A percentile compares a stretch with the other conserved stretches of the same genome.
These are phyloP conservation scores for Bhutanitis thaidina DNA, from an alignment of 2,888 invertebrate genomes.

Conservation along the genomic window DNA sequence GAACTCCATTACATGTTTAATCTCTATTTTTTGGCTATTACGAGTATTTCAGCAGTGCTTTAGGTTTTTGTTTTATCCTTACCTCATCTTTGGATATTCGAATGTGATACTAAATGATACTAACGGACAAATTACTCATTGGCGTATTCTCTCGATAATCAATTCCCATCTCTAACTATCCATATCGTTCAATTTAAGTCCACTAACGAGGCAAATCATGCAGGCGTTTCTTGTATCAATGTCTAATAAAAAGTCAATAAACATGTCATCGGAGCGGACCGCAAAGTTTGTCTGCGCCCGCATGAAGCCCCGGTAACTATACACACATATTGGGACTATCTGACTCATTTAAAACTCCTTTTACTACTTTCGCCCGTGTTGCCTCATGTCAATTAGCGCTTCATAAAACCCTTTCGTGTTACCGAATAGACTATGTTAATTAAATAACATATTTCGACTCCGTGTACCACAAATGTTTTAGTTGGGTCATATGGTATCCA, in stretches of 20 bases:
- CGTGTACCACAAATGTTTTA: neutral
- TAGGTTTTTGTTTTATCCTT: too few relatives aligned
- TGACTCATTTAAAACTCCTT: slow-evolving; percentile 9
- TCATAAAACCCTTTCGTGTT: slow-evolving; percentile 20
- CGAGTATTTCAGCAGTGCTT: too few relatives aligned
- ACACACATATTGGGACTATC: neutral
- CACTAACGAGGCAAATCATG: slow-evolving; percentile 4
- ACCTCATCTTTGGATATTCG: too few relatives aligned
- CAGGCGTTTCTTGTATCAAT: slow-evolving; percentile 1
- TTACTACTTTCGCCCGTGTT: neutral
- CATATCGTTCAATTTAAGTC: slow-evolving; percentile 5
- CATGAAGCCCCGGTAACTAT: neutral
- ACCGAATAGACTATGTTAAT: slow-evolving; percentile 8
- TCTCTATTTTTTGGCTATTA: too few relatives aligned
- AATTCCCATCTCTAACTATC: neutral
- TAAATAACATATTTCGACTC: slow-evolving; percentile 1
- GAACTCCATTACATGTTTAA: too few relatives aligned
- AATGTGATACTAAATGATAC: too few relatives aligned
- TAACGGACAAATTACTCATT: too few relatives aligned
- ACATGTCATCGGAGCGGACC: slow-evolving; percentile 7
- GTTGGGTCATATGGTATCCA: too few relatives aligned
- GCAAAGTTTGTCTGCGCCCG: slow-evolving; percentile 14
- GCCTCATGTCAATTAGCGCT: slow-evolving; percentile 24
- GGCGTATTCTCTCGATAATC: too few relatives aligned
- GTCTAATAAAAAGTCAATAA: slow-evolving; percentile 19